Evolutionary conservation across 2,888 invertebrate species (phyloP), one percentile per base, ranked within the genome.

Genomic region (Lasiommata megera): DNA sequence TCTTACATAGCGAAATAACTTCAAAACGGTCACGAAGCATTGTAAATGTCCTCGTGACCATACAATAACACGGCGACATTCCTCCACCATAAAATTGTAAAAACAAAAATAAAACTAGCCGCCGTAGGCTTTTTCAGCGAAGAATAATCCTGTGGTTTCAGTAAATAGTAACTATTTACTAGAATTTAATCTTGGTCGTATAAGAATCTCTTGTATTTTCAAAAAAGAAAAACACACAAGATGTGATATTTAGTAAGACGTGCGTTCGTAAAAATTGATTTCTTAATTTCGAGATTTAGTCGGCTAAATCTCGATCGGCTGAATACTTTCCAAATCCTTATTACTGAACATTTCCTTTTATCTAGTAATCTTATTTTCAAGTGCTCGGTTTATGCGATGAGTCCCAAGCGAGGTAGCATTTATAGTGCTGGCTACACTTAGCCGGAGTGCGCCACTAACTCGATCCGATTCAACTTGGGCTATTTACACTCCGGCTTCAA

Each of bases 401-500:
- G 57, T 60, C 57, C 56, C 62, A 54, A 46, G 57, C 58, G 61
- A 64, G 59, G 62, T 62, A 60, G 62, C 63, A 56, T 63, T 63
- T 65, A 60, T 72, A 77, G 73, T 73, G 77, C 74, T 77, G 72
- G 75, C 76, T 80, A 76, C 80, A 79, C 79, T 82, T 74, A 72
- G 73, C 76, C 73, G 73, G 76, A 77, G 76, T 82, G 80, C 77
- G 71, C 78, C 77, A 79, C 85, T 88, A 87, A 88, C 85, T 86
- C 82, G 77, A 87, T 86, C 82, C 77, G 81, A 84, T 85, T 85
- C 84, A 83, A 82, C 84, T 87, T 76, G 78, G 80, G 80, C 88
- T 88, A 88, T 89, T 89, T 88, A 84, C 87, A 82, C 83, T 82
- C 79, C 70, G 74, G 77, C 80, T 83, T 85, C 85, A 89, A 88